phyloP scores from a whole-genome alignment of 2,113 vertebrate genomes.

The Pionites leucogaster region DNA sequence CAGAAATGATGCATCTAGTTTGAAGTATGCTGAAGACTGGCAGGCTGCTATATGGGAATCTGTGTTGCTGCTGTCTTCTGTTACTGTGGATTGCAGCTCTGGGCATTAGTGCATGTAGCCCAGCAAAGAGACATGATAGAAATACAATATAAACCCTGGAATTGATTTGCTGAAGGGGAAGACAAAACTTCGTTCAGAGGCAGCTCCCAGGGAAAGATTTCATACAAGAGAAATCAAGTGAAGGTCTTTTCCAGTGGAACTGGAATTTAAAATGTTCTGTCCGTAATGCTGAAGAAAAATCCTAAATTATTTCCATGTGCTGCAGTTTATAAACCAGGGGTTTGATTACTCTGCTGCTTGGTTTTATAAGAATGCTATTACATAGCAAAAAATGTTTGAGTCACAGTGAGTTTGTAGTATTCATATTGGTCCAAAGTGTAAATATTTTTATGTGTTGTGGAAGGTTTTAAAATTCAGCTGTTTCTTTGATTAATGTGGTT shows the following conservation, averaged over 20 bases:
- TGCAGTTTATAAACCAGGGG: background rate
- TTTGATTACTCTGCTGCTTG: background rate
- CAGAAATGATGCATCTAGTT: background rate
- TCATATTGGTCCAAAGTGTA: background rate
- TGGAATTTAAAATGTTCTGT: background rate
- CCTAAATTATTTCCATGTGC: background rate
- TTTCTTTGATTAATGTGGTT: background rate
- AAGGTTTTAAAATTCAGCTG: background rate
- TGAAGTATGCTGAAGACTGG: background rate
- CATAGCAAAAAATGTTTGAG: background rate
- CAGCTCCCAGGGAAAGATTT: background rate
- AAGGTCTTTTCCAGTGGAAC: background rate
- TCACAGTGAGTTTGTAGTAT: background rate
- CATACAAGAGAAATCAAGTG: background rate
- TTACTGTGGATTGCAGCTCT: background rate
- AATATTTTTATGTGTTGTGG: background rate
- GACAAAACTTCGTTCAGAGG: background rate
- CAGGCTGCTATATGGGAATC: background rate
- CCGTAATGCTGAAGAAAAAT: background rate
- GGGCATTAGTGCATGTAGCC: background rate
- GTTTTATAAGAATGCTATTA: background rate
- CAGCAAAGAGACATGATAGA: background rate
- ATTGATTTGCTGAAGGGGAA: background rate
- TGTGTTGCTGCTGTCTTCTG: background rate
- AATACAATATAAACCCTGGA: background rate